These are phyloP conservation scores for Crenuchus spilurus DNA, from an alignment of 2,797 vertebrate species.

Conservation along the genomic window DNA sequence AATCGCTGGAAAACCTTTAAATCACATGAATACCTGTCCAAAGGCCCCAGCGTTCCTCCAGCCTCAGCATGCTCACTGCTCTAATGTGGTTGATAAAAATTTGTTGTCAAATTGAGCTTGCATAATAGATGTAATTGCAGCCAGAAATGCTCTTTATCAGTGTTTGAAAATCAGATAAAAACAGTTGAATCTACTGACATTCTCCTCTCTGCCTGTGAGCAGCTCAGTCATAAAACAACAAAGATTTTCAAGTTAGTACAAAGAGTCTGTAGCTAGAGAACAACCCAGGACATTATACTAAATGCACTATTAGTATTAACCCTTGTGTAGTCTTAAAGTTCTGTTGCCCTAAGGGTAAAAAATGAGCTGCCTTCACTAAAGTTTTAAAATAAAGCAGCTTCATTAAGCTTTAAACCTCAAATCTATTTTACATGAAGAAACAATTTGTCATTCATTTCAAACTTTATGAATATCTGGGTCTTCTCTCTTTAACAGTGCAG, in stretches of 20 bases:
- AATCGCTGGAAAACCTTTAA: constrained; percentile 63
- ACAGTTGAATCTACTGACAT: constrained; percentile 8
- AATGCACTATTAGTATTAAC: too few relatives aligned
- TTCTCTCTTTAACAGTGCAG: too few relatives aligned
- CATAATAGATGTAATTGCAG: constrained; percentile 19
- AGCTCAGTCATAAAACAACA: constrained; percentile 6
- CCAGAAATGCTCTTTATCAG: constrained; percentile 5
- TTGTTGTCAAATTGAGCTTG: constrained; percentile 47
- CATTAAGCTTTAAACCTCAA: too few relatives aligned
- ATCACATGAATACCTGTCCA: constrained; percentile 68
- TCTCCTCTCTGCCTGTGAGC: background rate
- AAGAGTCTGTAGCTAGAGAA: background rate
- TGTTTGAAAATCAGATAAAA: constrained; percentile 27
- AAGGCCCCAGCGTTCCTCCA: constrained; percentile 49
- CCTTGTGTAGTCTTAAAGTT: too few relatives aligned
- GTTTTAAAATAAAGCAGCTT: too few relatives aligned
- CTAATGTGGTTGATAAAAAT: constrained; percentile 51
- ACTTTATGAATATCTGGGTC: too few relatives aligned
- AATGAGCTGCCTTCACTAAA: too few relatives aligned
- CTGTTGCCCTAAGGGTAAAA: too few relatives aligned
- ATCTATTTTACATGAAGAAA: too few relatives aligned
- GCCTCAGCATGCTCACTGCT: constrained; percentile 30
- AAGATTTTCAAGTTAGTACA: constrained; percentile 25
- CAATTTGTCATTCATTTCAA: too few relatives aligned
- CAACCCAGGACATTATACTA: background rate